Conservation (phyloP, 1,140 invertebrate genomes). For the Ruditapes philippinarum region DNA sequence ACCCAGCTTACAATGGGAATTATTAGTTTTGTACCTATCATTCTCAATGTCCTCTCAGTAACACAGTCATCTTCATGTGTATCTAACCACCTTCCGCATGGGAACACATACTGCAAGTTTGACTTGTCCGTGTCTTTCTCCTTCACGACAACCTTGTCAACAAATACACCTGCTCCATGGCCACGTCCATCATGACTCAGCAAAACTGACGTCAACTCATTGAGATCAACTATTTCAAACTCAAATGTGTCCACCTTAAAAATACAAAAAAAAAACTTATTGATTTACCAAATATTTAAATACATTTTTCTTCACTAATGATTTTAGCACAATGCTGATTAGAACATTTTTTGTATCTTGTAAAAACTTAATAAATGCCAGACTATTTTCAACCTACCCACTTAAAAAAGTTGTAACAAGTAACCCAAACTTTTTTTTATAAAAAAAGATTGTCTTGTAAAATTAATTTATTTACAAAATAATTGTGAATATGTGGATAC, state of each 20-base stretch:
- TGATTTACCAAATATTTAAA: too few relatives aligned
- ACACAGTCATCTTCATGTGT: constrained; percentile 78
- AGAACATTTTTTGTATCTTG: too few relatives aligned
- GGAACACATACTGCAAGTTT: constrained; percentile 72
- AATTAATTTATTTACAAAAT: too few relatives aligned
- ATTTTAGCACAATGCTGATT: too few relatives aligned
- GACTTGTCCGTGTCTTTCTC: constrained; percentile 63
- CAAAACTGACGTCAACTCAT: constrained; percentile 70
- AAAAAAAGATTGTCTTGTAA: too few relatives aligned
- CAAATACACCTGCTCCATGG: constrained; percentile 80
- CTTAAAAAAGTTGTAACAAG: too few relatives aligned
- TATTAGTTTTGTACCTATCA: constrained; percentile 71
- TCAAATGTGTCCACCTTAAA: constrained; percentile 78
- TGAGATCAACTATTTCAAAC: constrained; percentile 78
- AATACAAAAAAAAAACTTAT: neutral
- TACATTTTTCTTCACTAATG: too few relatives aligned
- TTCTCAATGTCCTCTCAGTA: constrained; percentile 74
- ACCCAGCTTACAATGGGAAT: too few relatives aligned
- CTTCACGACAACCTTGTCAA: constrained; percentile 79
- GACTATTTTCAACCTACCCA: too few relatives aligned
- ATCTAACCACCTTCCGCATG: constrained; percentile 82
- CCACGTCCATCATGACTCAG: constrained; percentile 81
- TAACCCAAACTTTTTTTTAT: too few relatives aligned
- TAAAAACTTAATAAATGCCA: too few relatives aligned
- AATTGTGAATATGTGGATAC: too few relatives aligned